Conservation (phyloP, 2,888 invertebrate species). For the Tryphoninae sp. region DNA sequence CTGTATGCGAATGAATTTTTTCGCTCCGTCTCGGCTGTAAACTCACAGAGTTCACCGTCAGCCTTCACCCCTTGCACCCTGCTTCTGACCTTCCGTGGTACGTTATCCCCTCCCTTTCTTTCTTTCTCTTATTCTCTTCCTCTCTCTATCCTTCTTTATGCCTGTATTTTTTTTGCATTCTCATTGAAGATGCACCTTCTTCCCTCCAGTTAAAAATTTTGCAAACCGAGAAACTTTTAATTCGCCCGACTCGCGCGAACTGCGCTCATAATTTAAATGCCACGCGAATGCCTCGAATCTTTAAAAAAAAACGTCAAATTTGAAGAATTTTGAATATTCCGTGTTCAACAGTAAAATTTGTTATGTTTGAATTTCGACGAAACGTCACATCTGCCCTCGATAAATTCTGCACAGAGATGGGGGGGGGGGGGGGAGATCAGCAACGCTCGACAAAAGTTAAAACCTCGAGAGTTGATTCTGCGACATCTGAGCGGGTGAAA, state of each 20-base stretch:
- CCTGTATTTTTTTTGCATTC: conserved; percentile 6
- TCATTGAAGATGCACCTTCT: conserved; percentile 31
- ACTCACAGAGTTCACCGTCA: conserved; percentile 27
- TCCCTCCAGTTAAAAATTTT: conserved; percentile 25
- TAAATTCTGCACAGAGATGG: neutral
- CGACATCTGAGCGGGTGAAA: too few relatives aligned
- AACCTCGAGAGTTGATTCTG: too few relatives aligned
- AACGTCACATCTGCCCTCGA: conserved; percentile 15
- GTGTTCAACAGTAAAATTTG: neutral
- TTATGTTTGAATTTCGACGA: conserved; percentile 1
- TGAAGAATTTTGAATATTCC: neutral
- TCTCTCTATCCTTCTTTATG: neutral
- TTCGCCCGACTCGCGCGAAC: conserved; percentile 7
- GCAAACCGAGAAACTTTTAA: conserved; percentile 33
- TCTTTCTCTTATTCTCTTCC: neutral
- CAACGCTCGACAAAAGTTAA: too few relatives aligned
- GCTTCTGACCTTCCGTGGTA: neutral
- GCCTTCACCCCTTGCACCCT: conserved; percentile 2
- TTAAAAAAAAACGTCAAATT: conserved; percentile 13
- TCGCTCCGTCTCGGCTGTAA: conserved; percentile 32
- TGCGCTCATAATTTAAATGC: conserved; percentile 43
- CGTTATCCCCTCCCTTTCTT: neutral
- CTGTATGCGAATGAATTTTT: conserved; percentile 53
- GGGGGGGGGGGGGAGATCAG: too few relatives aligned
- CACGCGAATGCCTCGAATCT: neutral